These are phyloP conservation scores for Crotalus tigris DNA, from an alignment of 2,113 vertebrate genomes.

Conservation along the genomic window DNA sequence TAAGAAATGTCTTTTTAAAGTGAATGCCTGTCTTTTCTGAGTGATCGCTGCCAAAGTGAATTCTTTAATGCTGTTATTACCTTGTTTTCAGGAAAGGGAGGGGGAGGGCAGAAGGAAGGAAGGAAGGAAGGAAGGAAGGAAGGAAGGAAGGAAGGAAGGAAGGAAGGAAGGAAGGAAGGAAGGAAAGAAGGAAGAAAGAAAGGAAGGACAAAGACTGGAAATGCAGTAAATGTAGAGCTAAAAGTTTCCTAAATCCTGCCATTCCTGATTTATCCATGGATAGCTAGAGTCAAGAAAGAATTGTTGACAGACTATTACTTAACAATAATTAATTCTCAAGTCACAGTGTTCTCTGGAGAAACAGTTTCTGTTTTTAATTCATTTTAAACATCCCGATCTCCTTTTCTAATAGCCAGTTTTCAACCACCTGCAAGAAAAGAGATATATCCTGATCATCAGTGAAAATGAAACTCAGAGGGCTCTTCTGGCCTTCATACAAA, in stretches of 20 bases:
- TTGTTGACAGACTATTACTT: background rate
- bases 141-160: too few relatives aligned
- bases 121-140: too few relatives aligned
- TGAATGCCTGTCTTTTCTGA: background rate
- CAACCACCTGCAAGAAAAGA: background rate
- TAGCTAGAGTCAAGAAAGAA: background rate
- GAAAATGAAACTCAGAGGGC: background rate
- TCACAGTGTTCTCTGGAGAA: background rate
- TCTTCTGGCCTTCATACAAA: background rate
- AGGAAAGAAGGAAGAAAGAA: background rate
- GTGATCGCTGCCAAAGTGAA: background rate
- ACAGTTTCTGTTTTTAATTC: background rate
- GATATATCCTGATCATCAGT: background rate
- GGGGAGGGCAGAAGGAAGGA: accelerated
- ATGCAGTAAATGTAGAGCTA: background rate
- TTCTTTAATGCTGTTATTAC: background rate
- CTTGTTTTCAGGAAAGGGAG: background rate
- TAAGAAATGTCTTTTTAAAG: background rate
- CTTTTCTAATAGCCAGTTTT: background rate
- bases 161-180: background rate
- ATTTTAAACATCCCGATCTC: background rate
- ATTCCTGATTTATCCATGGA: background rate
- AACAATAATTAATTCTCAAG: background rate
- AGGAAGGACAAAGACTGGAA: background rate
- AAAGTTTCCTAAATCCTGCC: background rate